Evolutionary conservation across 2,113 vertebrate genomes (phyloP).

Genomic region (Esox niger): DNA sequence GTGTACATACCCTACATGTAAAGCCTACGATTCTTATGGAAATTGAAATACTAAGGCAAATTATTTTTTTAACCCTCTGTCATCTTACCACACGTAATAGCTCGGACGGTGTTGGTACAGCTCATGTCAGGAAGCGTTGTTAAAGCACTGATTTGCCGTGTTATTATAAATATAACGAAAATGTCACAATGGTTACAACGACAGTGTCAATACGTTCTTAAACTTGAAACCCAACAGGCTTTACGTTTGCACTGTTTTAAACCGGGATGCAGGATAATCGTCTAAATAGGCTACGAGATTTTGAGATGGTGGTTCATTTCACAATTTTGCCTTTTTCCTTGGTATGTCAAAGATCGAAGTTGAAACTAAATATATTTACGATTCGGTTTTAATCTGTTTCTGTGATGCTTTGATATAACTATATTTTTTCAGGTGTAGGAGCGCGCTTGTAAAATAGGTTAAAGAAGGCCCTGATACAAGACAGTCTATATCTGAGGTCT

Average conservation of each 20-base stretch:
- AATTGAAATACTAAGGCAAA: too few species aligned
- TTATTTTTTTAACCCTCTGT: too few species aligned
- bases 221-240: too few species aligned
- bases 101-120: too few species aligned
- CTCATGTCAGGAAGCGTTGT: neutral
- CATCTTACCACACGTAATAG: too few species aligned
- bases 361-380: neutral
- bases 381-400: neutral
- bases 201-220: neutral
- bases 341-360: neutral
- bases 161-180: neutral
- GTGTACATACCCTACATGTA: neutral
- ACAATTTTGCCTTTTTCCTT: neutral
- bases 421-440: neutral
- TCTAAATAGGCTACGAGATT: neutral
- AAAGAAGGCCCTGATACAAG: neutral
- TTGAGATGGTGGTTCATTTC: neutral
- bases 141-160: conserved; percentile 1
- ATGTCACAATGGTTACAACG: neutral
- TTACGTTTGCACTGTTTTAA: too few species aligned
- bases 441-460: neutral
- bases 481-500: neutral
- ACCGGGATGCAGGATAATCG: too few species aligned
- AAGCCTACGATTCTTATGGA: too few species aligned
- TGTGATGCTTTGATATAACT: neutral